phyloP scores from a whole-genome alignment of 2,888 invertebrate species.

The Stictocephala bisonia region DNA sequence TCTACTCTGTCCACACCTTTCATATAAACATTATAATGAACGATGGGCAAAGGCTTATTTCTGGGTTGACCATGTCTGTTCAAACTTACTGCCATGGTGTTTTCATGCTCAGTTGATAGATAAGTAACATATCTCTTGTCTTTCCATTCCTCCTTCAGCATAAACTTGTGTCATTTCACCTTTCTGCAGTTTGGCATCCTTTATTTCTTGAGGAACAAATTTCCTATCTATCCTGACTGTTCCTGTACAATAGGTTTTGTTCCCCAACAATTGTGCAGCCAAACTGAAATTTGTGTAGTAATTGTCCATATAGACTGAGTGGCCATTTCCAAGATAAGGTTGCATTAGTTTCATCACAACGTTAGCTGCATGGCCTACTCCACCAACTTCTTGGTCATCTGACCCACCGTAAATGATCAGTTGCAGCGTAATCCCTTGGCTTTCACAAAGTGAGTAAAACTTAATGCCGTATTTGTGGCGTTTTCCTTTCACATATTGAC shows the following conservation, averaged over 20 bases:
- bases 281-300: conserved; percentile 10
- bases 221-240: conserved; percentile 38
- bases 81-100: conserved; percentile 12
- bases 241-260: conserved; percentile 45
- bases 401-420: conserved; percentile 10
- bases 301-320: conserved; percentile 3
- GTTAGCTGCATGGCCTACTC: conserved; percentile 13
- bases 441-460: conserved; percentile 16
- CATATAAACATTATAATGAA: conserved; percentile 8
- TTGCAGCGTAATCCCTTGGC: conserved; percentile 11
- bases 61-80: neutral
- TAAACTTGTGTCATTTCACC: conserved; percentile 15
- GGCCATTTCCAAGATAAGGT: conserved; percentile 17
- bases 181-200: conserved; percentile 36
- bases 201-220: conserved; percentile 20
- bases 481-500: conserved; percentile 12
- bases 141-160: conserved; percentile 1
- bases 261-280: conserved; percentile 4
- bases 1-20: conserved; percentile 43
- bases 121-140: neutral
- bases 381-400: conserved; percentile 1
- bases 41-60: conserved; percentile 27
- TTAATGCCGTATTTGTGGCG: neutral
- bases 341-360: conserved; percentile 18
- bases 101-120: conserved; percentile 7